Percentiles rank a stretch among this genome's conserved stretches.
Evolutionary conservation across 2,888 invertebrate species (phyloP).

Genomic region (Chaetoderma sp.): DNA sequence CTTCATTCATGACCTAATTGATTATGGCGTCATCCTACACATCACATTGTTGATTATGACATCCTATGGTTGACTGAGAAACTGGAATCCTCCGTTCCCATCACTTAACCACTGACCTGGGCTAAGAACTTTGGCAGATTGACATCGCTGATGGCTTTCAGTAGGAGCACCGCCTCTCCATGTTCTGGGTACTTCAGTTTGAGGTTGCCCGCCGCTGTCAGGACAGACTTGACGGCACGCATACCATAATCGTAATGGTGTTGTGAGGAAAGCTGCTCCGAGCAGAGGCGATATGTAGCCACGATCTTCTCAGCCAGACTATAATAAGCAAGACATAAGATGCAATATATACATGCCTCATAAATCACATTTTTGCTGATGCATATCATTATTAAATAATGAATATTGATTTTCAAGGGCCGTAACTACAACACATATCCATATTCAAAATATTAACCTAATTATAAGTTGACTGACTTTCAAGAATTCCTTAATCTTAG

Average conservation of each 20-base stretch:
- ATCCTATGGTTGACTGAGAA: too few relatives aligned
- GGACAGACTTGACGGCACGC: conserved; percentile 70
- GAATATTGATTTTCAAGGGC: neutral
- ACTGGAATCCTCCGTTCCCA: too few relatives aligned
- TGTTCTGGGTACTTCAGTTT: conserved; percentile 67
- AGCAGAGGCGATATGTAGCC: conserved; percentile 69
- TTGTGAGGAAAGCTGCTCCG: conserved; percentile 70
- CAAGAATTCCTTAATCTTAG: too few relatives aligned
- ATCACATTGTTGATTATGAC: too few relatives aligned
- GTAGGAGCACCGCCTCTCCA: conserved; percentile 67
- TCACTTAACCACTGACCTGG: conserved; percentile 63
- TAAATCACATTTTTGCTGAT: too few relatives aligned
- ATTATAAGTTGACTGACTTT: too few relatives aligned
- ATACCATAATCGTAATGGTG: conserved; percentile 73
- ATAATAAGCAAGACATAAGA: conserved; percentile 16
- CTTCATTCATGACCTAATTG: too few relatives aligned
- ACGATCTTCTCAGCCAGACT: conserved; percentile 70
- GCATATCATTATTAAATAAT: neutral
- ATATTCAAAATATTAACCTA: neutral
- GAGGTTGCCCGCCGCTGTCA: conserved; percentile 70
- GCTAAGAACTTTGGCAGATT: conserved; percentile 70
- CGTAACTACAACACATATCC: too few relatives aligned
- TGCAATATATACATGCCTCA: too few relatives aligned
- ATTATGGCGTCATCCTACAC: too few relatives aligned
- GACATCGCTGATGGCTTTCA: conserved; percentile 70